Conservation (phyloP, 2,797 vertebrate species). For the Chrosomus eos region DNA sequence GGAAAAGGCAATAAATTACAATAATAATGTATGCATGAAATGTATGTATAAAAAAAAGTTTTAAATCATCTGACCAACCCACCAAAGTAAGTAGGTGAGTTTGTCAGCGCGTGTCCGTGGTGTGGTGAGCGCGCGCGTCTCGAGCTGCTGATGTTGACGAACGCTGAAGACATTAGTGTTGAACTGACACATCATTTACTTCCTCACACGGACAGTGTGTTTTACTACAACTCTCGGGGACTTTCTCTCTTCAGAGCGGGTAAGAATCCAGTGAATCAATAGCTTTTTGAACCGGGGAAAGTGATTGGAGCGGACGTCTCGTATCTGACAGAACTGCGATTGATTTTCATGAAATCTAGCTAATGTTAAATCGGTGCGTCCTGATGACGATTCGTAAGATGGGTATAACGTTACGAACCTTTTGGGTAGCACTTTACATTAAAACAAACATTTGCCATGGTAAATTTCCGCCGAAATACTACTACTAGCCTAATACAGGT, state of each 20-base stretch:
- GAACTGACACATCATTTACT: constrained; percentile 11
- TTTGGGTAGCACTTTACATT: not conserved
- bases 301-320: not conserved
- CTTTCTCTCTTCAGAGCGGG: not conserved
- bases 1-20: not conserved
- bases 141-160: constrained; percentile 21
- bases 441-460: not conserved
- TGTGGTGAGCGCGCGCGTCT: not conserved
- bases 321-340: not conserved
- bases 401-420: too few relatives aligned
- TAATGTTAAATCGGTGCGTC: not conserved
- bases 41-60: too few relatives aligned
- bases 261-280: not conserved
- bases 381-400: not conserved
- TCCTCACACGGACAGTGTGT: not conserved
- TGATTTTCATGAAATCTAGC: not conserved
- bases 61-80: not conserved
- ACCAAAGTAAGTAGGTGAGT: not conserved
- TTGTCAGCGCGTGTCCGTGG: not conserved
- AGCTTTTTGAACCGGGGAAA: not conserved
- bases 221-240: not conserved
- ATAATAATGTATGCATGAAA: too few relatives aligned
- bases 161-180: constrained; percentile 1
- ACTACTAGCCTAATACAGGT: too few relatives aligned
- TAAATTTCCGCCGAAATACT: not conserved